A percentile compares a stretch with the other conserved stretches of the same genome.
Conservation (phyloP, 2,113 vertebrate genomes). For the Neogale vison region DNA sequence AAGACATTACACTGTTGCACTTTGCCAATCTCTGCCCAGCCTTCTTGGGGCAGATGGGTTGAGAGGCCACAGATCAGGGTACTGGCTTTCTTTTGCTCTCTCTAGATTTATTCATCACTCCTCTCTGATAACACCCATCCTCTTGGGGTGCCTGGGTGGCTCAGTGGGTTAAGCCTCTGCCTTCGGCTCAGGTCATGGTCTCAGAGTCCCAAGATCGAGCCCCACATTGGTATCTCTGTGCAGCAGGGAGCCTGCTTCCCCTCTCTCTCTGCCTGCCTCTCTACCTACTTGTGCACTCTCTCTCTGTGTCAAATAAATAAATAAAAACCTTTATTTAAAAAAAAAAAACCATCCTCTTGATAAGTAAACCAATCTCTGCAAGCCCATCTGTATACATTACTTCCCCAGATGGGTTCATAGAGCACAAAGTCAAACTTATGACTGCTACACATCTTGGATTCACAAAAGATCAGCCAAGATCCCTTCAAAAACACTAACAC, state of each 20-base stretch:
- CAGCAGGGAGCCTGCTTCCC: no score
- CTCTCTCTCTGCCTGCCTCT: no score
- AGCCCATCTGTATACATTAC: not conserved
- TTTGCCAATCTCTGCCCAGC: not conserved
- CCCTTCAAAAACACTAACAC: not conserved
- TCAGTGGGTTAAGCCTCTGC: no score
- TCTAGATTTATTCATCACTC: not conserved
- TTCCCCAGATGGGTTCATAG: not conserved
- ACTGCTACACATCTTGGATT: not conserved
- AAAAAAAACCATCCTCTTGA: slow-evolving; percentile 21
- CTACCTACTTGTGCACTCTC: no score
- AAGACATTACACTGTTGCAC: not conserved
- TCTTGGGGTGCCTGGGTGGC: not conserved
- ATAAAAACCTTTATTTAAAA: no score
- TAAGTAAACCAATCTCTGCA: not conserved
- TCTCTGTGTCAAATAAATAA: no score
- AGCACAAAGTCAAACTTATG: not conserved
- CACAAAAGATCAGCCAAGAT: not conserved
- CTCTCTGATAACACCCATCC: not conserved
- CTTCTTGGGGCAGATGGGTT: not conserved
- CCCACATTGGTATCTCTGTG: no score
- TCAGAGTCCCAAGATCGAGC: no score
- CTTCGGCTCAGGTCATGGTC: no score
- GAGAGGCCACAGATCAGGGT: not conserved
- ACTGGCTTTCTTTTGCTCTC: not conserved